Evolutionary conservation across 2,113 vertebrate species (phyloP).

Genomic region (Nyctibius bracteatus): DNA sequence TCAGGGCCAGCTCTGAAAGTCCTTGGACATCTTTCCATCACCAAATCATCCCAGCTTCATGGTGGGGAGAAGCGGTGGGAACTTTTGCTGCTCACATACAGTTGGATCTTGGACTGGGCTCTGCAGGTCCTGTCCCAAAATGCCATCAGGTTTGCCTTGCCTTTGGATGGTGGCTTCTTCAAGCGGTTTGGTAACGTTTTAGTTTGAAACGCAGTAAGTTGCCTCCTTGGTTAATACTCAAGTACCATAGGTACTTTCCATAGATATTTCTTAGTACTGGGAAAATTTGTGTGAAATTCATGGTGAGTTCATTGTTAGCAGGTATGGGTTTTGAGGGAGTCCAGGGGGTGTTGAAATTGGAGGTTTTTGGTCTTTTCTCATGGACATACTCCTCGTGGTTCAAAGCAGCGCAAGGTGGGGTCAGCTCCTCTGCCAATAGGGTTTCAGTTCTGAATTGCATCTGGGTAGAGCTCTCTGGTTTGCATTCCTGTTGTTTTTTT

Average conservation of each 20-base stretch:
- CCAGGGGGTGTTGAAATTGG: not conserved
- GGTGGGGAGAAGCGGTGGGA: constrained; percentile 18
- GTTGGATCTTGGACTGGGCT: not conserved
- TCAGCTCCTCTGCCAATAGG: not conserved
- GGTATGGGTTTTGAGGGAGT: not conserved
- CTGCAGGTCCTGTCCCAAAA: constrained; percentile 25
- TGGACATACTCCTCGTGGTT: not conserved
- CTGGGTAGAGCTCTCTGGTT: constrained; percentile 14
- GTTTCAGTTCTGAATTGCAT: constrained; percentile 54
- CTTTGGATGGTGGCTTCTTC: not conserved
- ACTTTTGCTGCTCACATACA: not conserved
- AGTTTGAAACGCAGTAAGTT: not conserved
- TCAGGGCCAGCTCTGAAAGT: not conserved
- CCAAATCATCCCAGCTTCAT: constrained; percentile 15
- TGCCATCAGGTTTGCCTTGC: not conserved
- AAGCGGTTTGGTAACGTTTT: not conserved
- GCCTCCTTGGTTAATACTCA: not conserved
- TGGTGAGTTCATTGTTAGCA: not conserved
- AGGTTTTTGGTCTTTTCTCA: not conserved
- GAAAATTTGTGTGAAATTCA: not conserved
- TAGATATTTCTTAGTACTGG: not conserved
- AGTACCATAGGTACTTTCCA: not conserved
- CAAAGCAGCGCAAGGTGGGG: not conserved
- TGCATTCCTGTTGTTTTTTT: constrained; percentile 31
- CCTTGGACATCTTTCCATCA: not conserved